Conservation (phyloP, 2,113 vertebrate species). For the Cephalopholis sonnerati region DNA sequence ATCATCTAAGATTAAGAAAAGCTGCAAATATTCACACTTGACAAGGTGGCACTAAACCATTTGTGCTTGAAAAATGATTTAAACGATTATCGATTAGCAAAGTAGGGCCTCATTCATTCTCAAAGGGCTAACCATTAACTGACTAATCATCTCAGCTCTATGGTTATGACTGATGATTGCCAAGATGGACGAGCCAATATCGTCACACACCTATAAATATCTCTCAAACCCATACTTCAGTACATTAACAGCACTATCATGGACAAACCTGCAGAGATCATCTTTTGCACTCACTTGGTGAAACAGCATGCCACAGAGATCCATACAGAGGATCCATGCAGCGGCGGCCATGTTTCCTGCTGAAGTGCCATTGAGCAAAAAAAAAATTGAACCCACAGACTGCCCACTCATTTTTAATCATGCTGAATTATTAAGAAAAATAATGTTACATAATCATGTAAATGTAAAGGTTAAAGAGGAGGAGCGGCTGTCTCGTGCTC, state of each 20-base stretch:
- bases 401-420: background rate
- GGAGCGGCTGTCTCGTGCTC: constrained; percentile 23
- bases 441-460: constrained; percentile 25
- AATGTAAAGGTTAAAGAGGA: constrained; percentile 21
- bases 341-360: constrained; percentile 18
- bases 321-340: background rate
- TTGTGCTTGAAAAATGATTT: background rate
- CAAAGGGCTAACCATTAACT: background rate
- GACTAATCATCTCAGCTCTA: background rate
- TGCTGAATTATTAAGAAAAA: background rate
- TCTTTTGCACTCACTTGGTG: background rate
- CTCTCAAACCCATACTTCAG: background rate
- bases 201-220: background rate
- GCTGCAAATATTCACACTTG: background rate
- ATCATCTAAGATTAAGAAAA: background rate
- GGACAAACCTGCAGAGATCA: background rate
- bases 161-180: background rate
- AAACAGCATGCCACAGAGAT: background rate
- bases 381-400: background rate
- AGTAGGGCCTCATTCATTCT: background rate
- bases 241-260: background rate
- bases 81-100: background rate
- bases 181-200: background rate
- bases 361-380: constrained; percentile 19
- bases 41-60: background rate